Base-by-base conservation (phyloP, 2,797 vertebrate genomes). In the Lindbergichthys nudifrons region DNA sequence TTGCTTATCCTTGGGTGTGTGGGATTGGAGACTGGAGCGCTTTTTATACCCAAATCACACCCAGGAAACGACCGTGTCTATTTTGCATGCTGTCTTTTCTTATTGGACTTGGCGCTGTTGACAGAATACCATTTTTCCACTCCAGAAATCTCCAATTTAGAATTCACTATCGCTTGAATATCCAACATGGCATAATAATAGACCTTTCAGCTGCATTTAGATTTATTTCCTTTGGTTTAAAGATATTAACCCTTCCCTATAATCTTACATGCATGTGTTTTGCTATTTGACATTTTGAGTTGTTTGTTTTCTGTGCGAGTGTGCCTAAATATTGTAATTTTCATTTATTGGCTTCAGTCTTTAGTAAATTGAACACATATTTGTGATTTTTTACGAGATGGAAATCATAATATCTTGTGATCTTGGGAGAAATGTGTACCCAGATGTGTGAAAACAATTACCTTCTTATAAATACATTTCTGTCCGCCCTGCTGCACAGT, bases 1-100 rank as follows among this genome's bases (percentile, higher is more conserved):
- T 64, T 67, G 70, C 75, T 70, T 89, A 77, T 87, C 83, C 78
- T 83, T 81, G 77, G 83, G 82, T 79, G 82, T 77, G 80, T 79
- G 76, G 78, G 81, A 75, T 86, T 75, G 42, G 53, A 80, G 67
- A 83, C 82, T 83, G 63, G 30, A 68, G 82, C 73, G 13, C 73
- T 79, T 84, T 80, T 58, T 65, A 79, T 70, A 57, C 42, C 79
- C 56, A 19, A 8, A 76, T 85, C 61, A 67, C 46, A 75, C 26
- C 42, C 73, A 68, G 50, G 70, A 75, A 62, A 48, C 15, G 1
- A 30, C n/a, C 32, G 43, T 46, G 14, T 36, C 13, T 18, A 11
- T 18, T 84, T 52, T 65, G 15, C 36, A 16, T 10, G 41, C 10
- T 21, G 16, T 26, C 14, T 59, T 69, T 66, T 72, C 12, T 36